Evolutionary conservation across 2,888 invertebrate genomes (phyloP).

Genomic region (Nemotelus pantherinus): DNA sequence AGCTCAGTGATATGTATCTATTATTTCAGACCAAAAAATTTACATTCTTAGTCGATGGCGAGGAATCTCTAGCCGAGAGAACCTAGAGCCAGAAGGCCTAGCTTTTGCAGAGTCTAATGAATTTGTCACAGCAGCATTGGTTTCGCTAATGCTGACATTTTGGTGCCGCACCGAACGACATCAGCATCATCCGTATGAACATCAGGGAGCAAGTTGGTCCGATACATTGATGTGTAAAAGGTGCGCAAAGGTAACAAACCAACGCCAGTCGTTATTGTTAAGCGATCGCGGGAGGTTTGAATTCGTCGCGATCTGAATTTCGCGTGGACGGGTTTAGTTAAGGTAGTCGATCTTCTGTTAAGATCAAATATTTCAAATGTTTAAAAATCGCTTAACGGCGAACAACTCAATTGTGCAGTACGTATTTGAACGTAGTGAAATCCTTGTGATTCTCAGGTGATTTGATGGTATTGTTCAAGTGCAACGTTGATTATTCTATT

Average conservation of each 20-base stretch:
- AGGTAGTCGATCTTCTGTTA: too few species aligned
- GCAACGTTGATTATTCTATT: constrained; percentile 29
- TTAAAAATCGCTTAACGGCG: too few species aligned
- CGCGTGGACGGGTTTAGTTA: neutral
- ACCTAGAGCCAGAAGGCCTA: too few species aligned
- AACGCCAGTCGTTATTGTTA: constrained; percentile 45
- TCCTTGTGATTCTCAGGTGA: neutral
- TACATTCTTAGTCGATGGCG: too few species aligned
- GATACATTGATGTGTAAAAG: constrained; percentile 45
- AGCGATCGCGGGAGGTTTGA: constrained; percentile 45
- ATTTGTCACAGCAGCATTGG: too few species aligned
- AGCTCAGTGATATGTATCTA: neutral
- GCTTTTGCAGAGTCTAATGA: too few species aligned
- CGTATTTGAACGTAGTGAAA: too few species aligned
- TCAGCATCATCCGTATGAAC: constrained; percentile 21
- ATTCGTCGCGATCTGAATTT: constrained; percentile 20
- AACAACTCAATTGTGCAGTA: too few species aligned
- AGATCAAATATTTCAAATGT: too few species aligned
- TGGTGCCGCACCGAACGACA: neutral
- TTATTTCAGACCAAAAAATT: neutral
- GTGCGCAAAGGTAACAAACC: constrained; percentile 48
- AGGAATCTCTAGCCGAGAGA: too few species aligned
- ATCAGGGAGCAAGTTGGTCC: constrained; percentile 4
- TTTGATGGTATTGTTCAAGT: constrained; percentile 27
- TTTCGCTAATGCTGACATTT: too few species aligned